Conservation (phyloP, 2,113 vertebrate species). For the Cyprinodon variegatus region DNA sequence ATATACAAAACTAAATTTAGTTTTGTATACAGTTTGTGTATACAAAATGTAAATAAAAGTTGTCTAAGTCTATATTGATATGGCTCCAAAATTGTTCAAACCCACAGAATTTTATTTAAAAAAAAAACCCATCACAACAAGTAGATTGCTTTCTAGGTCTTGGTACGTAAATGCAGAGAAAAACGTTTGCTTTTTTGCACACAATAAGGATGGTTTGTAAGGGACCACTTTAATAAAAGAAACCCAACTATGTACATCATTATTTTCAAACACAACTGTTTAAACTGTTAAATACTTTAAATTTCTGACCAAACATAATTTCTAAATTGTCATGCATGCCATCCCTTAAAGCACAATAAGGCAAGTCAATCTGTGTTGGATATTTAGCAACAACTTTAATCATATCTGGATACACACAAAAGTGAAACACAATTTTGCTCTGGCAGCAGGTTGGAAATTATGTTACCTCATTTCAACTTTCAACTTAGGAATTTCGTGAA, state of each 20-base stretch:
- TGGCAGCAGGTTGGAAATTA: neutral
- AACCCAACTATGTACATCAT: neutral
- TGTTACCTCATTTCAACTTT: slow-evolving; percentile 11
- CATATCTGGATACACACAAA: slow-evolving; percentile 6
- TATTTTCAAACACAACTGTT: neutral
- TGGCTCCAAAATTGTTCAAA: neutral
- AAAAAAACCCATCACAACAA: too few species aligned
- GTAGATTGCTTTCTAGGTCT: too few species aligned
- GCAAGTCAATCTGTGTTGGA: neutral
- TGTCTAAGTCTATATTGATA: too few species aligned
- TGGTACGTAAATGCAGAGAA: too few species aligned
- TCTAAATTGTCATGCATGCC: neutral
- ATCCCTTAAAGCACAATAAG: neutral
- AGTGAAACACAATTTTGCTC: neutral
- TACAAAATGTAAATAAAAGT: too few species aligned
- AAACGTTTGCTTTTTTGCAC: too few species aligned
- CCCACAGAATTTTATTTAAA: neutral
- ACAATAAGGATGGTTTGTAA: neutral
- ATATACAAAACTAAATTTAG: too few species aligned
- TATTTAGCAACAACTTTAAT: neutral
- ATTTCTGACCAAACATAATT: neutral
- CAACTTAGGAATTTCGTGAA: slow-evolving; percentile 9
- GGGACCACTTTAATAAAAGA: neutral
- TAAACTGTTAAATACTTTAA: neutral
- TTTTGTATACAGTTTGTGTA: too few species aligned